phyloP scores from a whole-genome alignment of 2,113 vertebrate species.

The Rhinopomastus cyanomelas region DNA sequence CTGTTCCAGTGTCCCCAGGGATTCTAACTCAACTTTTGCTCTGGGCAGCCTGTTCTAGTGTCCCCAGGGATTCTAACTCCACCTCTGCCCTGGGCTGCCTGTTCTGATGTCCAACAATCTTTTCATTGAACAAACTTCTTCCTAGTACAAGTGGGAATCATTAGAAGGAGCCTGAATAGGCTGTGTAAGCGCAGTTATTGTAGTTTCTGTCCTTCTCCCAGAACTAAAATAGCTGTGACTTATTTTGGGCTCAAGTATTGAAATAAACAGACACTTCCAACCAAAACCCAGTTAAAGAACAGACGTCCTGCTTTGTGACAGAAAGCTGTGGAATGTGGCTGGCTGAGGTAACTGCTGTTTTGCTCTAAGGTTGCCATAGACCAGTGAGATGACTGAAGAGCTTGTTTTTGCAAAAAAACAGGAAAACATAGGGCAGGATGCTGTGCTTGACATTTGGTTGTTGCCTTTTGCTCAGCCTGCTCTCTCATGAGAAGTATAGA shows the following conservation, averaged over 20 bases:
- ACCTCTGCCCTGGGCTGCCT: no score
- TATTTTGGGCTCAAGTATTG: background rate
- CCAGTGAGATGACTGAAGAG: background rate
- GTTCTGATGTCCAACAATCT: no score
- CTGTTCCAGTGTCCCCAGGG: no score
- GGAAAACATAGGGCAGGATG: background rate
- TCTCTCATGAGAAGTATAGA: background rate
- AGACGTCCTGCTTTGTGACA: background rate
- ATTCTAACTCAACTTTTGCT: no score
- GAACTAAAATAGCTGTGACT: background rate
- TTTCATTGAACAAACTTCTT: background rate
- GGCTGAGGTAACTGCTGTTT: background rate
- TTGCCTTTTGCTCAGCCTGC: background rate
- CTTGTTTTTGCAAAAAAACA: background rate
- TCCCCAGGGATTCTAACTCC: no score
- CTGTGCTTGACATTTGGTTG: background rate
- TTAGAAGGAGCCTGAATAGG: background rate
- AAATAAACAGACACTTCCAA: background rate
- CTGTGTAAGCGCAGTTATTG: background rate
- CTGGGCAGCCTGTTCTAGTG: no score
- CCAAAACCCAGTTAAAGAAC: background rate
- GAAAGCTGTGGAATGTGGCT: background rate
- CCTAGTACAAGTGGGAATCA: background rate
- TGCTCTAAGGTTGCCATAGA: background rate
- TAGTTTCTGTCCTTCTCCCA: background rate